Base-by-base conservation (phyloP, 1,140 invertebrate genomes). In the Drosophila busckii region DNA sequence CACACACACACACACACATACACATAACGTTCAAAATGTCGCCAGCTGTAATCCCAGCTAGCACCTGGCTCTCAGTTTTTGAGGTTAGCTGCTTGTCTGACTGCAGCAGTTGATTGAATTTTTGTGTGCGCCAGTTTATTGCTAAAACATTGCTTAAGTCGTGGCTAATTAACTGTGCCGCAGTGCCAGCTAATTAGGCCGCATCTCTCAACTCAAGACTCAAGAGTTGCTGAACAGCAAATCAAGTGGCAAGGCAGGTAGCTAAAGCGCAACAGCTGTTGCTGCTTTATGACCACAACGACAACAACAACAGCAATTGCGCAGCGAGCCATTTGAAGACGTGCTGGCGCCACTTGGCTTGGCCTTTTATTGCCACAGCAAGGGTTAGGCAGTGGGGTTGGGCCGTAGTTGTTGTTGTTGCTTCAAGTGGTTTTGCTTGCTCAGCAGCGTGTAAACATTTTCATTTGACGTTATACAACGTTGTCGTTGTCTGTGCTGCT, bases 401-500 rank as follows among this genome's bases (percentile, higher is more conserved):
- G 29, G 13, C 19, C 35, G 12, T n/a, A n/a, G n/a, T n/a, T n/a
- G n/a, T n/a, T n/a, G n/a, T n/a, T n/a, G n/a, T n/a, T n/a, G 8
- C 34, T 42, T 49, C 45, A 45, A 55, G 31, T 55, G 41, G 41
- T 16, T 40, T 10, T 28, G 3, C 5, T 52, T 50, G 64, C 70
- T 75, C 73, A 64, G 73, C 49, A 63, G 73, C 64, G 68, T 80
- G 73, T 75, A 80, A 80, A 80, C 73, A 80, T 80, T 80, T 78
- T 78, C 73, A 80, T 63, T 70, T 68, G 49, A 44, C 12, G 13
- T 44, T 62, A 37, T 48, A 49, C 52, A 32, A 37, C 37, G 48
- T 38, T 63, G 48, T 32, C 28, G 15, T 28, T 28, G 28, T 31
- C 9, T 16, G 10, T 35, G 20, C n/a, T 28, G 23, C 8, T 37